Evolutionary conservation across 2,113 vertebrate species (phyloP).

Genomic region (Pycnonotus jocosus): DNA sequence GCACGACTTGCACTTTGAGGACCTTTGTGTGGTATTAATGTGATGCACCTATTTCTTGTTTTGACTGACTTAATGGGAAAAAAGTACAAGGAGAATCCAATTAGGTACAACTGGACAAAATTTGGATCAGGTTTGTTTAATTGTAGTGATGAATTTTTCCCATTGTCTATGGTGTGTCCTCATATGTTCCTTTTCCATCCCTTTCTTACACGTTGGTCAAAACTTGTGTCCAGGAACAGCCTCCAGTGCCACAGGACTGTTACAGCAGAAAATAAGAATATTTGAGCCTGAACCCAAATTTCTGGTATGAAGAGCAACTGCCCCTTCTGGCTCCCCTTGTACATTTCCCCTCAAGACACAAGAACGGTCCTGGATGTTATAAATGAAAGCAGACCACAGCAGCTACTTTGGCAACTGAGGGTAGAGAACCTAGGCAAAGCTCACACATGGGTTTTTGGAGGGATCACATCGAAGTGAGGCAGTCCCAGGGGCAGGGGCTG

Average conservation of each 20-base stretch:
- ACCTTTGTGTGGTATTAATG: accelerated
- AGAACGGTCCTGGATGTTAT: background rate
- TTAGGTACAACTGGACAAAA: background rate
- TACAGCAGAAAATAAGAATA: background rate
- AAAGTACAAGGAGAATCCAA: background rate
- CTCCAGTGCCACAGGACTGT: background rate
- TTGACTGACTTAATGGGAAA: background rate
- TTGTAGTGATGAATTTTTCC: background rate
- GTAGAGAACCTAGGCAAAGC: background rate
- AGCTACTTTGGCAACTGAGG: background rate
- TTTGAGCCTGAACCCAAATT: background rate
- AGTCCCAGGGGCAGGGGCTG: background rate
- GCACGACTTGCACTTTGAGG: accelerated
- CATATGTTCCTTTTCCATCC: background rate
- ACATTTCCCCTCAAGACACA: background rate
- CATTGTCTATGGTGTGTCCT: background rate
- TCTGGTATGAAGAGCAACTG: background rate
- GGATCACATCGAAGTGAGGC: accelerated
- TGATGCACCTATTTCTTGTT: background rate
- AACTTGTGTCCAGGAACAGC: background rate
- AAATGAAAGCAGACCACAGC: background rate
- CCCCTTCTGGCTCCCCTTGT: background rate
- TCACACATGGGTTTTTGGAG: background rate
- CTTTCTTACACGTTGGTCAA: background rate
- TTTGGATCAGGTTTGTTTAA: background rate